Percentiles rank a stretch among this genome's conserved stretches.
Evolutionary conservation across 2,797 vertebrate species (phyloP).

Genomic region (Microctenopoma lineatum): DNA sequence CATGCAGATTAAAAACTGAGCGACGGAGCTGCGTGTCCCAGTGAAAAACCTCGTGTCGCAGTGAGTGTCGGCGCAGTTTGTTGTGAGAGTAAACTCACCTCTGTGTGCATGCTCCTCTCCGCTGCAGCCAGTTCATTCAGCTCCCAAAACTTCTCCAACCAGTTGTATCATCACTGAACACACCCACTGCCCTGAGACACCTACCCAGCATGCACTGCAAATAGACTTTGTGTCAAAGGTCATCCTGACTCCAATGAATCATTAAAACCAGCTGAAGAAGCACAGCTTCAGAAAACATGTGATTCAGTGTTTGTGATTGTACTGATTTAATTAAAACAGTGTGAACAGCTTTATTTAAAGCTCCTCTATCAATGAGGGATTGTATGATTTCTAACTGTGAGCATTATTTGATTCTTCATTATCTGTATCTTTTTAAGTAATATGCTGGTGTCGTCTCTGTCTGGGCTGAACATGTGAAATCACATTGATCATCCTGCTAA

Average conservation of each 20-base stretch:
- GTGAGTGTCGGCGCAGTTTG: not conserved
- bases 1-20: too few relatives aligned
- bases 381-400: too few relatives aligned
- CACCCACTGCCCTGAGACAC: not conserved
- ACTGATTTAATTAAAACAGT: conserved; percentile 32
- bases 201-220: conserved; percentile 52
- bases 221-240: conserved; percentile 62
- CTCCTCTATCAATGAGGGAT: too few relatives aligned
- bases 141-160: conserved; percentile 38
- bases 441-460: too few relatives aligned
- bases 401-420: not conserved
- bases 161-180: not conserved
- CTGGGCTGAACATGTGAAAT: too few relatives aligned
- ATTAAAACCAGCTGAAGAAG: conserved; percentile 28
- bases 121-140: not conserved
- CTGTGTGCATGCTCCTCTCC: conserved; percentile 1
- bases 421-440: too few relatives aligned
- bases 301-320: not conserved
- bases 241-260: conserved; percentile 39
- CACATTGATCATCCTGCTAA: too few relatives aligned
- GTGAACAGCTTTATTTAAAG: not conserved
- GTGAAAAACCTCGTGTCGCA: not conserved
- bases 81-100: conserved; percentile 44
- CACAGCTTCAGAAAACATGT: conserved; percentile 36
- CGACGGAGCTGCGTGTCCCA: too few relatives aligned